Conservation (phyloP, 2,797 vertebrate genomes). For the Rhodeus uyekii region DNA sequence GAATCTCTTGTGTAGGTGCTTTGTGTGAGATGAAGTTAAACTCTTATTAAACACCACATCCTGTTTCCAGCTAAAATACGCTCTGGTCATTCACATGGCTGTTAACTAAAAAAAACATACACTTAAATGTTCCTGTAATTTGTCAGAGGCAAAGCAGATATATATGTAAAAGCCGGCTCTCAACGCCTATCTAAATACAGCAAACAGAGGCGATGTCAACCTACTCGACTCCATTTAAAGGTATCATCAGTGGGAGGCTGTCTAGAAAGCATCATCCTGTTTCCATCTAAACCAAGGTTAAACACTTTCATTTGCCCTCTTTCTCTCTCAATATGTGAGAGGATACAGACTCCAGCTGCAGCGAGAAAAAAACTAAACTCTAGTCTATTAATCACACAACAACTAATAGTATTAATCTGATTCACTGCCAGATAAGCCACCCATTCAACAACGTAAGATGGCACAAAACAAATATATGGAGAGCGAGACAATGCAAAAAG, state of each 20-base stretch:
- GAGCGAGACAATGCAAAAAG: neutral
- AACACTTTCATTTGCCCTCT: constrained; percentile 28
- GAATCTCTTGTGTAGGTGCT: too few species aligned
- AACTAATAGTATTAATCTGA: neutral
- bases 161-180: constrained; percentile 21
- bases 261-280: constrained; percentile 17
- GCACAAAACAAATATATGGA: neutral
- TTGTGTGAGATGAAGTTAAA: neutral
- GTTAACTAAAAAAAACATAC: neutral
- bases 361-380: neutral
- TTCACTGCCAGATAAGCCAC: neutral
- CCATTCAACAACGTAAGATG: neutral
- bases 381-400: neutral
- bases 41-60: neutral
- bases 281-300: constrained; percentile 28
- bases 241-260: constrained; percentile 4
- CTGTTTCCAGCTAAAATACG: neutral
- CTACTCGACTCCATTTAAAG: constrained; percentile 38
- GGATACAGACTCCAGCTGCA: neutral
- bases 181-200: constrained; percentile 22
- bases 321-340: neutral
- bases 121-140: neutral
- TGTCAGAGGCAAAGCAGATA: neutral
- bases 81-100: neutral
- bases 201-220: constrained; percentile 14